Evolutionary conservation across 2,113 vertebrate genomes (phyloP), one percentile per base, ranked within the genome.

Genomic region (pig (Sus scrofa)): DNA sequence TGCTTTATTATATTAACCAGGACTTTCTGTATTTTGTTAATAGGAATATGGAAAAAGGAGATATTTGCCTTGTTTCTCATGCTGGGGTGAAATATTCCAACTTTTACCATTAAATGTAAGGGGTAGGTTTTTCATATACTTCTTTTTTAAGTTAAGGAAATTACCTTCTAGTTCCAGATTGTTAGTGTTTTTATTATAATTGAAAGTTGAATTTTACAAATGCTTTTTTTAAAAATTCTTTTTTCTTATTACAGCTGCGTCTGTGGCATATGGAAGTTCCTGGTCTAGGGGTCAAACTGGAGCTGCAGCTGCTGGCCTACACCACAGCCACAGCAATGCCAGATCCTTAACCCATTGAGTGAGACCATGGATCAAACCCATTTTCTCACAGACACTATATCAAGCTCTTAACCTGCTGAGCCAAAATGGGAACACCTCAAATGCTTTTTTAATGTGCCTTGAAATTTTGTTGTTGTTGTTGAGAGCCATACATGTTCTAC

Each of bases 11-110:
- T n/a, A n/a, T n/a, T n/a, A n/a, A n/a, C n/a, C n/a, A n/a, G n/a
- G n/a, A n/a, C n/a, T n/a, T n/a, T n/a, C n/a, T n/a, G 2, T 60
- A 32, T 34, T 11, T 32, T 78, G 65, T 63, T 56, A 79, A 24
- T 54, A 20, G 1, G 3, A 62, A 2, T 50, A 0, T 14, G 18
- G n/a, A 3, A 34, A 77, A 68, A n/a, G 19, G 44, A 6, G 4
- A 62, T 52, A 15, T 11, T 22, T 85, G 71, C 1, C 32, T 83
- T 27, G 5, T n/a, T 70, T 78, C 39, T 78, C 26, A 89, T 68
- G 11, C 13, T 26, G 30, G 11, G 37, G 19, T 13, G n/a, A 75
- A 85, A 0, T 2, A 52, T 13, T 67, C n/a, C 27, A 32, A 6
- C 50, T 16, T 11, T 58, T 7, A 68, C 9, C 5, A 60, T 50